Evolutionary conservation across 2,113 vertebrate species (phyloP).

Genomic region (Pygoscelis adeliae): DNA sequence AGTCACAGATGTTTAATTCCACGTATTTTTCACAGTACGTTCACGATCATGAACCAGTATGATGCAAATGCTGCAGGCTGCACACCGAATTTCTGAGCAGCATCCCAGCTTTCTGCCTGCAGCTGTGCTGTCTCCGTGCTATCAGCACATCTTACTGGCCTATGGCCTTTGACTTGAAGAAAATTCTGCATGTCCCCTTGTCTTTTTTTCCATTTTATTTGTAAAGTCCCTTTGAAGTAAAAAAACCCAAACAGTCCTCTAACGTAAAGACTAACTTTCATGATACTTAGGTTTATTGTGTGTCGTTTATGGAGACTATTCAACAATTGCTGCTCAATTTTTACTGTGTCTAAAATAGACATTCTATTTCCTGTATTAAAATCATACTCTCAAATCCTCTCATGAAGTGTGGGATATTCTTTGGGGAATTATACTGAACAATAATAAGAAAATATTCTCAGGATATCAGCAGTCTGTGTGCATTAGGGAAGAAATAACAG

Average conservation of each 20-base stretch:
- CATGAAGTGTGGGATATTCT: not conserved
- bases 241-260: not conserved
- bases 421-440: not conserved
- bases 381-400: not conserved
- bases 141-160: not conserved
- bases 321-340: not conserved
- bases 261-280: not conserved
- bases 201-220: not conserved
- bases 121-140: not conserved
- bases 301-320: not conserved
- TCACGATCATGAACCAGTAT: not conserved
- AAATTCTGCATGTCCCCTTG: not conserved
- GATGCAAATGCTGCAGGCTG: not conserved
- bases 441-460: not conserved
- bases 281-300: not conserved
- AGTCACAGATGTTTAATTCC: not conserved
- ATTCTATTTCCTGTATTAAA: conserved; percentile 27
- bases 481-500: not conserved
- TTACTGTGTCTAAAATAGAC: not conserved
- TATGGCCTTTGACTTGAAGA: not conserved
- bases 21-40: not conserved
- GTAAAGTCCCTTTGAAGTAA: not conserved
- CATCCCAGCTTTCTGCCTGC: not conserved
- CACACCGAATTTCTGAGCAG: not conserved
- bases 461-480: not conserved